Evolutionary conservation across 2,888 invertebrate species (phyloP).

Genomic region (Colostygia pectinataria): DNA sequence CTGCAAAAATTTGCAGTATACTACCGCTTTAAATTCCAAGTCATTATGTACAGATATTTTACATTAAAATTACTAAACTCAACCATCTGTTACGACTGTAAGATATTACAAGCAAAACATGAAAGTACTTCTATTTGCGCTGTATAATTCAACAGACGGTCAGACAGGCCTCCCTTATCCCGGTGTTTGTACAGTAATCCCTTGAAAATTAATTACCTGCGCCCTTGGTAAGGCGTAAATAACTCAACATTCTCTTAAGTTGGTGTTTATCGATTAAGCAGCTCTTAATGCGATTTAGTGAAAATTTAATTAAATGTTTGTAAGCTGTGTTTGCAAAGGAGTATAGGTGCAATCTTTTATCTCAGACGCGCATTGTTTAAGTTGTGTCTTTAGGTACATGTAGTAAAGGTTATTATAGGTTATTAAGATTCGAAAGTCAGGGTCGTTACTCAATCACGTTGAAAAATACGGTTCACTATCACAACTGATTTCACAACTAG

Average conservation of each 20-base stretch:
- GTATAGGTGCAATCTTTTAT: too few relatives aligned
- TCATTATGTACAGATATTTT: too few relatives aligned
- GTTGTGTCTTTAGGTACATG: too few relatives aligned
- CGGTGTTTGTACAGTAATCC: conserved; percentile 74
- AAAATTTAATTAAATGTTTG: conserved; percentile 26
- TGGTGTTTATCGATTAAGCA: conserved; percentile 34
- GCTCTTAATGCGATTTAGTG: conserved; percentile 24
- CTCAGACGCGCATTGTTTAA: too few relatives aligned
- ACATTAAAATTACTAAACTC: too few relatives aligned
- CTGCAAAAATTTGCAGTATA: too few relatives aligned
- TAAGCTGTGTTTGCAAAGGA: neutral
- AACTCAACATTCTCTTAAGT: conserved; percentile 53
- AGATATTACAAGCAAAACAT: conserved; percentile 38
- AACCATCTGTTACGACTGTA: neutral
- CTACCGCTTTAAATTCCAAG: too few relatives aligned
- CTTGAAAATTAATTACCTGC: conserved; percentile 75
- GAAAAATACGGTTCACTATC: too few relatives aligned
- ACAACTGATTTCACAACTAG: too few relatives aligned
- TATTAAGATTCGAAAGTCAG: too few relatives aligned
- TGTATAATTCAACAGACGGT: conserved; percentile 62
- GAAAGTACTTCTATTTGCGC: conserved; percentile 50
- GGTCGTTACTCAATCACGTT: too few relatives aligned
- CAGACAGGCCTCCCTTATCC: conserved; percentile 61
- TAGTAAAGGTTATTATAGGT: too few relatives aligned
- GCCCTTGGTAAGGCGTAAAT: conserved; percentile 34